Evolutionary conservation across 2,888 invertebrate species (phyloP), one percentile per base, ranked within the genome.

Genomic region (Cremastobaeus sp.): DNA sequence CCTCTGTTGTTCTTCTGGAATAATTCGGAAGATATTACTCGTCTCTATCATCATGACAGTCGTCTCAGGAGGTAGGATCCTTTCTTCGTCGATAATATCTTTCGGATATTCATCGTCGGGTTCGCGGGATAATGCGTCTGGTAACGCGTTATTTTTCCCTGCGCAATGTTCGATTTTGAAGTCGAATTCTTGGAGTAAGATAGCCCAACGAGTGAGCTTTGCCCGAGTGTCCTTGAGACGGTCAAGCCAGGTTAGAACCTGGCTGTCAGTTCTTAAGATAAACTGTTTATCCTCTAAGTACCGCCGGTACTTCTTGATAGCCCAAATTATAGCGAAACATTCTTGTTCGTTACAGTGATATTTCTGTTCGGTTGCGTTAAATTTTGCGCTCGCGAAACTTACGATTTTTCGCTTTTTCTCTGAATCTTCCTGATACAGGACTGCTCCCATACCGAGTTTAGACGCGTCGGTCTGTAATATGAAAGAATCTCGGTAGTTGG

Each of bases 211-310:
- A 0, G 60, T 69, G 0, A 78, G 43, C 39, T 80, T 79, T 2
- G 69, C 18, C 1, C 65, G 55, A 1, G 52, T 30, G 9, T 76
- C 78, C 25, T 76, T 78, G 3, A 76, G 25, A 0, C 28, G 35
- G 0, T 69, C 4, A 0, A 79, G 57, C 81, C 78, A 80, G 0
- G 62, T 69, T 0, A 80, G 41, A 0, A 76, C 79, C 6, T 28
- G 25, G 12, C 68, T 77, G 41, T 79, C 79, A 0, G 78, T 80
- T 5, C 71, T 37, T 0, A 80, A 50, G 0, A 25, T 68, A 18
- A 80, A 79, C 0, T 20, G 60, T 8, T 45, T 12, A 3, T 74
- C 75, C 8, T 80, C 78, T 5, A 81, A 64, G 47, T 77, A 77
- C 1, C 18, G 57, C 4, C 66, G 41, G 18, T 64, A 68, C 9